These are phyloP conservation scores for Sarcophaga peregrina DNA, from an alignment of 1,140 invertebrate species.

Conservation along the genomic window DNA sequence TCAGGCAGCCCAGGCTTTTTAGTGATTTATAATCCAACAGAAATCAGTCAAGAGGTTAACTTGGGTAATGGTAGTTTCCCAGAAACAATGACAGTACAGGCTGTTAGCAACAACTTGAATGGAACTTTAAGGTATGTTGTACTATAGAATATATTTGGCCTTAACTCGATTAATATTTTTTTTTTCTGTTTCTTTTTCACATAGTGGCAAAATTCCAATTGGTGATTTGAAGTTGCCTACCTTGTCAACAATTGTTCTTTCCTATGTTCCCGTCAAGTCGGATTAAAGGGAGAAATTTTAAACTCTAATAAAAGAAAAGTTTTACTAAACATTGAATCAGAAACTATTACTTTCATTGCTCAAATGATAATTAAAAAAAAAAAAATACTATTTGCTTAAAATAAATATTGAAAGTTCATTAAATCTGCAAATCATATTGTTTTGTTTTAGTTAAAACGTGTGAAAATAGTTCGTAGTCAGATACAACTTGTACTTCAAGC, in stretches of 20 bases:
- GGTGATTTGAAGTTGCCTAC: slow-evolving; percentile 62
- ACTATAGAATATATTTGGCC: slow-evolving; percentile 49
- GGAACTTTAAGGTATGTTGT: slow-evolving; percentile 66
- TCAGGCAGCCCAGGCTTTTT: slow-evolving; percentile 77
- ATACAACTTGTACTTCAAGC: too few species aligned
- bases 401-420: too few species aligned
- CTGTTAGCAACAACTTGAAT: slow-evolving; percentile 70
- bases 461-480: too few species aligned
- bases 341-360: neutral
- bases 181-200: slow-evolving; percentile 48
- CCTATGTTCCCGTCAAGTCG: slow-evolving; percentile 66
- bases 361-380: neutral
- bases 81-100: slow-evolving; percentile 70
- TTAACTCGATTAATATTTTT: slow-evolving; percentile 39
- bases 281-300: slow-evolving; percentile 48
- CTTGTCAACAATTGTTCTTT: slow-evolving; percentile 67
- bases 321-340: neutral
- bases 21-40: slow-evolving; percentile 73
- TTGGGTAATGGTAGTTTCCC: slow-evolving; percentile 68
- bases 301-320: neutral
- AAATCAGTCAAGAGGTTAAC: slow-evolving; percentile 67
- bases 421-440: too few species aligned
- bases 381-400: neutral
- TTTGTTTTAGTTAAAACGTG: too few species aligned
- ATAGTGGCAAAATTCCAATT: slow-evolving; percentile 56